Evolutionary conservation across 1,140 invertebrate genomes (phyloP).

Genomic region (Maniola jurtina): DNA sequence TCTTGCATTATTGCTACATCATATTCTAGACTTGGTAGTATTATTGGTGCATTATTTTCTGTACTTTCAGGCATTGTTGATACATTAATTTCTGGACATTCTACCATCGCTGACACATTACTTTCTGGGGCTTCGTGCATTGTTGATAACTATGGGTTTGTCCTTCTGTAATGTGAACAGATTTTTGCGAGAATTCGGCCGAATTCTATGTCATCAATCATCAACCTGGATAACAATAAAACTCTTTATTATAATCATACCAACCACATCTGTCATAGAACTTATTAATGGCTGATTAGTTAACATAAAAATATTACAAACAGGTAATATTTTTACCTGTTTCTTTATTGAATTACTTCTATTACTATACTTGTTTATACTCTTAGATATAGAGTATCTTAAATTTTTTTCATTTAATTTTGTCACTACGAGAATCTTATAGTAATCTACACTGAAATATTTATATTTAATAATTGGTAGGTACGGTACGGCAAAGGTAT

Average conservation of each 20-base stretch:
- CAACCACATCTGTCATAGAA: too few species aligned
- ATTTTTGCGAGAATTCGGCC: not conserved
- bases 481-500: too few species aligned
- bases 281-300: too few species aligned
- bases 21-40: not conserved
- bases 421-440: too few species aligned
- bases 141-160: too few species aligned
- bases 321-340: too few species aligned
- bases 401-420: too few species aligned
- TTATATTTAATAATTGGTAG: not conserved
- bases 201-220: not conserved
- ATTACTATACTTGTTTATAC: too few species aligned
- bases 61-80: not conserved
- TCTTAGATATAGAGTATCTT: too few species aligned
- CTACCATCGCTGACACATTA: not conserved
- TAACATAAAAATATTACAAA: too few species aligned
- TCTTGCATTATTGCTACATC: too few species aligned
- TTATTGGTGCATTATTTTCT: not conserved
- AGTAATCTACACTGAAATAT: not conserved
- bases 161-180: not conserved
- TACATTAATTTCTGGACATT: not conserved
- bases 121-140: not conserved
- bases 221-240: slow-evolving; percentile 13
- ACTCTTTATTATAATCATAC: not conserved
- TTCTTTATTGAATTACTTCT: too few species aligned